Evolutionary conservation across 2,888 invertebrate genomes (phyloP).

Genomic region (Diloba caeruleocephala): DNA sequence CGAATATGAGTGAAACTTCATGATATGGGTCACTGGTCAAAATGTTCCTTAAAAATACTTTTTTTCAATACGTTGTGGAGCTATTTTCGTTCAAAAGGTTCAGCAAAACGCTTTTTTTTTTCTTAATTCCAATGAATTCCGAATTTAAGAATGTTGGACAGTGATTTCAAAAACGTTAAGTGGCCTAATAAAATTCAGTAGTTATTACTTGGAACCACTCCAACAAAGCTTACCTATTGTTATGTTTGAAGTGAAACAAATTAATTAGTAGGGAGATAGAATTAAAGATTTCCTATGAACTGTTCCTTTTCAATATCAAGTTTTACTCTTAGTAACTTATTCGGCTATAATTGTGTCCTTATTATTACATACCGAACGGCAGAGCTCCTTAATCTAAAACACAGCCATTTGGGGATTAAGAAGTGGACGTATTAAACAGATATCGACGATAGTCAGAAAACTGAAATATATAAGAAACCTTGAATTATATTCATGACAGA

Average conservation of each 20-base stretch:
- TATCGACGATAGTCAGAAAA: constrained; percentile 9
- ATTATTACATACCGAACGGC: constrained; percentile 5
- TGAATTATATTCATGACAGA: constrained; percentile 73
- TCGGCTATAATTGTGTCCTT: constrained; percentile 7
- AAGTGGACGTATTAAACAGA: constrained; percentile 1
- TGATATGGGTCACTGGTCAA: too few species aligned
- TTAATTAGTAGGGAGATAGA: constrained; percentile 14
- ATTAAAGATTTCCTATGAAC: neutral
- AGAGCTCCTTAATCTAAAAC: constrained; percentile 9
- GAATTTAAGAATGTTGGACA: neutral
- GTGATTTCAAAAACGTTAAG: constrained; percentile 15
- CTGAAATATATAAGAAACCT: constrained; percentile 45
- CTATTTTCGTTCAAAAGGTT: too few species aligned
- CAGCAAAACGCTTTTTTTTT: constrained; percentile 14
- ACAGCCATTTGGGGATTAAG: neutral
- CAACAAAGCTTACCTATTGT: constrained; percentile 30
- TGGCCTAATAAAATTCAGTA: constrained; percentile 19
- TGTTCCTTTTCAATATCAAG: neutral
- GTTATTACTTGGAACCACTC: constrained; percentile 38
- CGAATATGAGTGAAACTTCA: too few species aligned
- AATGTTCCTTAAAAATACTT: too few species aligned
- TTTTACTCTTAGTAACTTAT: neutral
- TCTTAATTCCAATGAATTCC: neutral
- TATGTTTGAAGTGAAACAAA: constrained; percentile 30
- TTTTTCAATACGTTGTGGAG: too few species aligned